These are phyloP conservation scores for Biston betularia DNA, from an alignment of 2,888 invertebrate genomes.

Conservation along the genomic window DNA sequence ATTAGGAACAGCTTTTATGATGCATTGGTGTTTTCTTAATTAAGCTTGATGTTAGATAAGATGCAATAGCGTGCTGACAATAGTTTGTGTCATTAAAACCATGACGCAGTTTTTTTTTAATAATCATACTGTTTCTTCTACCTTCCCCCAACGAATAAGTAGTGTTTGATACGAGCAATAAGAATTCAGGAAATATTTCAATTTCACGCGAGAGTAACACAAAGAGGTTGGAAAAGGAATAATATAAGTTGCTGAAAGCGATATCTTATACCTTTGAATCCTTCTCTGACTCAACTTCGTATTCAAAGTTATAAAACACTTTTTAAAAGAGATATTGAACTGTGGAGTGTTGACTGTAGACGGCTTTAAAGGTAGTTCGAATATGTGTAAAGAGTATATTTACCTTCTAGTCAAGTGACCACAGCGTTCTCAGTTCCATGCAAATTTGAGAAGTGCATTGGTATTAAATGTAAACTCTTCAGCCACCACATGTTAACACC, in stretches of 20 bases:
- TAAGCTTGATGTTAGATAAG: too few species aligned
- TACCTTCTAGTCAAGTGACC: conserved; percentile 4
- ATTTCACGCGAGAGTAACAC: conserved; percentile 31
- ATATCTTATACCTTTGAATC: conserved; percentile 22
- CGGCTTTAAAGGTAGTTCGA: background rate
- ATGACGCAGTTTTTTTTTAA: too few species aligned
- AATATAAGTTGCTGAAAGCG: conserved; percentile 22
- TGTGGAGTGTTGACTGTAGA: background rate
- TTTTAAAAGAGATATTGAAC: background rate
- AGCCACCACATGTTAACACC: conserved; percentile 5
- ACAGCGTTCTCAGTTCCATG: conserved; percentile 4
- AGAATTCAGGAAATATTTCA: conserved; percentile 38
- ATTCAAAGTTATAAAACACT: conserved; percentile 8
- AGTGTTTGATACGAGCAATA: conserved; percentile 26
- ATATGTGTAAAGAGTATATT: too few species aligned
- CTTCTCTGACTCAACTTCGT: conserved; percentile 14
- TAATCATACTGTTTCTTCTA: background rate
- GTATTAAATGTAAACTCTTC: conserved; percentile 16
- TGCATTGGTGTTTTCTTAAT: too few species aligned
- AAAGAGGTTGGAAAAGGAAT: conserved; percentile 27
- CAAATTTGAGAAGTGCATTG: conserved; percentile 22
- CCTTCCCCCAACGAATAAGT: conserved; percentile 25
- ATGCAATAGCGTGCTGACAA: too few species aligned
- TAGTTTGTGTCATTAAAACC: too few species aligned
- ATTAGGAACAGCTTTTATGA: too few species aligned